Base-by-base conservation (phyloP, 2,797 vertebrate species). In the Champsocephalus esox region DNA sequence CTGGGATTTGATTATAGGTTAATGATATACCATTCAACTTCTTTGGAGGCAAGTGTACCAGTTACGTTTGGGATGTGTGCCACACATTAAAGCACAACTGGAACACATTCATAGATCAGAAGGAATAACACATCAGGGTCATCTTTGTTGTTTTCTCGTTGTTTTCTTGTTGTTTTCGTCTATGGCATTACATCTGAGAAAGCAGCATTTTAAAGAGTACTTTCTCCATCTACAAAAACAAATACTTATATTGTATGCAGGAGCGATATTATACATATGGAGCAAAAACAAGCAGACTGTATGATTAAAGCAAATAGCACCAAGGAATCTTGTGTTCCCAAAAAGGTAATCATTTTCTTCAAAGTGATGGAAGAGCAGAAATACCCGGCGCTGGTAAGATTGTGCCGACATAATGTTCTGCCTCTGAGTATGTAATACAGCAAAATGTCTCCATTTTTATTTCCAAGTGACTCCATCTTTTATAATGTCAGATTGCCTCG, bases 401-500 rank as follows among this genome's bases (percentile, higher is more conserved):
- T 56, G 69, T 56, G 63, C 79, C 19, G 2, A 67, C 55, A 70
- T 46, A 41, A 67, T 9, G 21, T 58, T 79, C 56, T 55, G 50
- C 69, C 69, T 68, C 4, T 11, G 55, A 58, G 60, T 82, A 75
- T 72, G 48, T 85, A 83, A 84, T 34, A 45, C 50, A 52, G 74
- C 5, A 73, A 38, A 79, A 85, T 28, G 73, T 79, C 81, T 90
- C 62, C 14, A 55, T 66, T 83, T 86, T 68, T 64, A 89, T 90
- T 82, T 87, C 63, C 91, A 87, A 86, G 55, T 41, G 45, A 49
- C 19, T 76, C 71, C 66, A 45, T 87, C 81, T 88, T 89, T 87
- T 69, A 76, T 83, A 84, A 77, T 57, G 43, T 62, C 73, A 67
- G 77, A 16, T 57, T 34, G 49, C 57, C 66, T 75, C 45, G 8